Evolutionary conservation across 2,888 invertebrate species (phyloP), one percentile per base, ranked within the genome.

Genomic region (Sturmia bella): DNA sequence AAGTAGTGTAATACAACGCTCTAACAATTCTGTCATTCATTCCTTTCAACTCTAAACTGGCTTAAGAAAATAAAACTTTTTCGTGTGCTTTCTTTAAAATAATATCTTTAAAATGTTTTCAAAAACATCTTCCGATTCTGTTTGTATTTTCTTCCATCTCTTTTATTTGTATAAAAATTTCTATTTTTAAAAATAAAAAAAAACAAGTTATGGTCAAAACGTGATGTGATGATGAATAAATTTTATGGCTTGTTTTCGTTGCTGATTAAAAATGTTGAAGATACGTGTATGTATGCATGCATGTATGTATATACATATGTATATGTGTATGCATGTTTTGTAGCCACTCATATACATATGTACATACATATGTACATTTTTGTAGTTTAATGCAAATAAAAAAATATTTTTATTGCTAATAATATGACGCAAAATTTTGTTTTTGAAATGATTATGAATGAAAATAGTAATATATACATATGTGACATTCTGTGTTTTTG

Each of bases 381-480:
- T 27, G 6, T 27, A 27, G 6, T 27, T 27, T 27, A 27, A 27
- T 27, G 27, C 6, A 27, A 27, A 27, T 27, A 27, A 27, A 3
- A 27, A 27, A 27, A 27, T 4, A 27, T 27, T 4, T 4, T 4
- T 27, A 27, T n/a, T n/a, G n/a, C n/a, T n/a, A 50, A 11, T 32
- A 15, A n/a, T 24, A 12, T 66, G 75, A 75, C 75, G 75, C 59
- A 66, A 75, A 75, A n/a, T 43, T 41, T 52, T 66, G 48, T 75
- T 75, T 50, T 68, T 52, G 15, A 39, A n/a, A n/a, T n/a, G 3
- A 27, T 27, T 27, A 27, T 27, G 6, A 4, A 27, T 27, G 27
- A 27, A 27, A 6, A 27, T 27, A n/a, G n/a, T n/a, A n/a, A n/a
- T n/a, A n/a, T n/a, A n/a, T n/a, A n/a, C n/a, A n/a, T n/a, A n/a